phyloP scores from a whole-genome alignment of 1,140 invertebrate genomes.

The Leptopilina boulardi region DNA sequence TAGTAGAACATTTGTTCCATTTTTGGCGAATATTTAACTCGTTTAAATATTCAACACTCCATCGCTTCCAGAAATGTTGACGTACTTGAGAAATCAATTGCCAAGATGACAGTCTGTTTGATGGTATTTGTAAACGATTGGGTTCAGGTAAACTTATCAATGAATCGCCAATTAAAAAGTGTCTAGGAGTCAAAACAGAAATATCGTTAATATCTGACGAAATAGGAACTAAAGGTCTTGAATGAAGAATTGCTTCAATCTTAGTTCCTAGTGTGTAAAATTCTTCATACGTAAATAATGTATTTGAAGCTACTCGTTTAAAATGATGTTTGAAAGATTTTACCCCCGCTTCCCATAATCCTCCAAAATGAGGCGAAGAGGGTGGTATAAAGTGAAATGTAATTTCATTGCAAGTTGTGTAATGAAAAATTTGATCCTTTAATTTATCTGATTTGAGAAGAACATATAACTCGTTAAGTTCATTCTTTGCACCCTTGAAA shows the following conservation, averaged over 20 bases:
- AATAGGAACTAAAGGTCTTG: neutral
- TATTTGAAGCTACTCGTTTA: neutral
- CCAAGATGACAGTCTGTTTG: neutral
- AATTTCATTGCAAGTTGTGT: neutral
- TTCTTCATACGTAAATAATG: conserved; percentile 29
- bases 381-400: conserved; percentile 41
- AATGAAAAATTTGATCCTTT: neutral
- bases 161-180: conserved; percentile 35
- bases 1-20: neutral
- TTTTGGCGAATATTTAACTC: neutral
- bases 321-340: conserved; percentile 41
- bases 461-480: conserved; percentile 20
- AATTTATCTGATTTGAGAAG: neutral
- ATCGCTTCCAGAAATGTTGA: conserved; percentile 24
- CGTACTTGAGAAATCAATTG: neutral
- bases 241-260: conserved; percentile 30
- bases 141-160: neutral
- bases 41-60: neutral
- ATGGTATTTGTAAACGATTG: neutral
- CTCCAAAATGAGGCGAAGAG: conserved; percentile 36
- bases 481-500: conserved; percentile 34
- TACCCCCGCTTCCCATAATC: conserved; percentile 35
- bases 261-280: conserved; percentile 18
- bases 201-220: conserved; percentile 30
- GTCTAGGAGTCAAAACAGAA: conserved; percentile 5